Percentiles rank a stretch among this genome's conserved stretches.
Evolutionary conservation across 2,797 vertebrate species (phyloP).

Genomic region (Chrysocyon brachyurus): DNA sequence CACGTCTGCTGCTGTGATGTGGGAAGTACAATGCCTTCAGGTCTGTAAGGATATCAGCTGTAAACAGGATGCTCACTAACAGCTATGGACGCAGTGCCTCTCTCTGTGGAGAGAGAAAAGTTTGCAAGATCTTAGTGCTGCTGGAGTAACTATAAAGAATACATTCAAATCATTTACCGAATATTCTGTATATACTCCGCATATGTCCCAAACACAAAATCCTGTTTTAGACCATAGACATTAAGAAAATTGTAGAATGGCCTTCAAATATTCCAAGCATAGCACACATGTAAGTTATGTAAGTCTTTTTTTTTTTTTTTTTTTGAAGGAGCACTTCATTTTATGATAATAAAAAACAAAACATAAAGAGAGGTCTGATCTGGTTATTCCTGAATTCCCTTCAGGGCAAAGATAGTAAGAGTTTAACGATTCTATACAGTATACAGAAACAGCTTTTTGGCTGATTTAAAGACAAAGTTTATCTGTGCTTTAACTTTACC

Average conservation of each 20-base stretch:
- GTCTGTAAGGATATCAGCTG: constrained; percentile 82
- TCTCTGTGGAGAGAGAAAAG: constrained; percentile 49
- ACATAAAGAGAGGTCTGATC: not conserved
- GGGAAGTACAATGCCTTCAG: constrained; percentile 85
- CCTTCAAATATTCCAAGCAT: constrained; percentile 4
- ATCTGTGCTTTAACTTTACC: not conserved
- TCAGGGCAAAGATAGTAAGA: not conserved
- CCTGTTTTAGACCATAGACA: not conserved
- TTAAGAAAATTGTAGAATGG: not conserved
- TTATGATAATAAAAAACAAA: not conserved
- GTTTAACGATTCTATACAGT: not conserved
- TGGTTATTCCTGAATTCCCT: not conserved
- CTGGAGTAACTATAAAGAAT: not conserved
- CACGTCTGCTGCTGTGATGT: constrained; percentile 85
- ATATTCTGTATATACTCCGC: not conserved
- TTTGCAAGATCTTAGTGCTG: not conserved
- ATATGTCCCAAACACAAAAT: not conserved
- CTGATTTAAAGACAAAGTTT: not conserved
- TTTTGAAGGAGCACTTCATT: not conserved
- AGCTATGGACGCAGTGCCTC: constrained; percentile 69
- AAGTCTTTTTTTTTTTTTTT: not conserved
- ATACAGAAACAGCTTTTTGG: constrained; percentile 1
- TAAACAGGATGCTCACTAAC: constrained; percentile 90
- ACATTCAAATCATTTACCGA: not conserved
- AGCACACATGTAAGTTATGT: not conserved